A percentile compares a stretch with the other conserved stretches of the same genome.
phyloP scores from a whole-genome alignment of 1,140 invertebrate species.

The Ooceraea biroi region DNA sequence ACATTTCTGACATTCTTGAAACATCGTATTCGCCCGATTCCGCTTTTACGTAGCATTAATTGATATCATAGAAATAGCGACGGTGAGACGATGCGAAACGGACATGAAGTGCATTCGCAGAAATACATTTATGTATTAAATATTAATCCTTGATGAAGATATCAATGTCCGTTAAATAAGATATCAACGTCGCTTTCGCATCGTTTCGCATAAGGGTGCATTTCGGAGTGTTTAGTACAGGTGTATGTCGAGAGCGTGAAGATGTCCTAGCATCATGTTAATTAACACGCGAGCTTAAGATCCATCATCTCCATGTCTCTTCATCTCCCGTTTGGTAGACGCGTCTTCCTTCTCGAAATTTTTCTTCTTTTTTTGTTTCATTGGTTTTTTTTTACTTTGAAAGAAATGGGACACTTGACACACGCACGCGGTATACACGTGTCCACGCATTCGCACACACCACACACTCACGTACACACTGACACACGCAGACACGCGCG shows the following conservation, averaged over 20 bases:
- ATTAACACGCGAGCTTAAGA: background rate
- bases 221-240: constrained; percentile 65
- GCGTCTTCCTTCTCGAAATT: constrained; percentile 13
- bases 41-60: constrained; percentile 71
- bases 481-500: constrained; percentile 64
- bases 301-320: background rate
- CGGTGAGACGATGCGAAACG: constrained; percentile 39
- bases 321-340: background rate
- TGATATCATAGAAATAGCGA: constrained; percentile 60
- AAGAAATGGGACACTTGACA: constrained; percentile 63
- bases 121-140: background rate
- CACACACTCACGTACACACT: constrained; percentile 13
- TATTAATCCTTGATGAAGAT: no score
- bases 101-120: background rate
- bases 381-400: constrained; percentile 27
- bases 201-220: constrained; percentile 64
- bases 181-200: constrained; percentile 4
- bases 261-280: constrained; percentile 45
- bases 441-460: constrained; percentile 21
- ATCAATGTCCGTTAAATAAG: background rate
- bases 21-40: constrained; percentile 58
- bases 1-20: constrained; percentile 31
- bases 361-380: no score
- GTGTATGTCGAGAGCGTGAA: constrained; percentile 65
- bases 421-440: constrained; percentile 47